Base-by-base conservation (phyloP, 2,797 vertebrate species). In the Trichosurus vulpecula region DNA sequence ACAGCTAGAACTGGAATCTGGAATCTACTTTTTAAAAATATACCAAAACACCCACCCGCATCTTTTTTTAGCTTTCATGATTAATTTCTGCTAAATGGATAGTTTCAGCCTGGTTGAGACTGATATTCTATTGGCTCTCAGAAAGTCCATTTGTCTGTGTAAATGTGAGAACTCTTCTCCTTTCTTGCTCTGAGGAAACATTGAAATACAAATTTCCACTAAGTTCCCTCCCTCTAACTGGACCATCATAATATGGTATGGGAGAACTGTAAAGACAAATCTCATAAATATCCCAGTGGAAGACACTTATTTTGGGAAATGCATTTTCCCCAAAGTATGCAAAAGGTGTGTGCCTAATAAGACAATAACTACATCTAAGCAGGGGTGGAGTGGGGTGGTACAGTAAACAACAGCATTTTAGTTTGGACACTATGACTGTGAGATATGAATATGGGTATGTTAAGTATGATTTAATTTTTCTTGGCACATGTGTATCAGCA, bases 21-120 rank as follows among this genome's bases (percentile, higher is more conserved):
- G 96, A 98, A 97, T 96, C 95, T 96, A 96, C 94, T 97, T 98
- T 98, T 98, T 97, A 98, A 98, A 98, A 96, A 96, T 94, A 93
- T 93, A 98, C 53, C 95, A 98, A 94, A 4, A 53, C 25, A 27
- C 27, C 27, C 29, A 90, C 6, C 6, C 12, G 4, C 13, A 90
- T 1, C 56, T 94, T 97, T 61, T 95, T 94, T 97, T 96, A 91
- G 97, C 95, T 98, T 97, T 98, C 94, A 95, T 98, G 98, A 98
- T 98, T 98, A 98, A 61, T 66, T 98, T 96, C 96, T 97, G 95
- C 95, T 96, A 97, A 97, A 94, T 91, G 54, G 94, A 55, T 31
- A 95, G 41, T 92, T 97, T 98, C 91, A 25, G 96, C 96, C 89
- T 30, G 94, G 13, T 96, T 97, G 95, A 97, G 93, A 35, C 89